Evolutionary conservation across 2,888 invertebrate genomes (phyloP).

Genomic region (Aleiodes alternator): DNA sequence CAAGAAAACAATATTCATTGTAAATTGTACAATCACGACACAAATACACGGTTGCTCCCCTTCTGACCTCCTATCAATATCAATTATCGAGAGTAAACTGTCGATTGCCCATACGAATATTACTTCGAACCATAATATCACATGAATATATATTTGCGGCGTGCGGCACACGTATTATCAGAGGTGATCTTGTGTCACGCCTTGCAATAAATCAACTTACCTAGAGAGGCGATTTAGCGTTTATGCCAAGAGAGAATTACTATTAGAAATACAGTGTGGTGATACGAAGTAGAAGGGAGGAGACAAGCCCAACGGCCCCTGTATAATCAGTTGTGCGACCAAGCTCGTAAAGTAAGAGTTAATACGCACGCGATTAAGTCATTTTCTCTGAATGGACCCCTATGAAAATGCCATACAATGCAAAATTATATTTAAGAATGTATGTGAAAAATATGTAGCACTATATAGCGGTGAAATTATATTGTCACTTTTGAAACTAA

Average conservation of each 20-base stretch:
- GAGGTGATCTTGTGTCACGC: constrained; percentile 62
- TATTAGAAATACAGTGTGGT: constrained; percentile 29
- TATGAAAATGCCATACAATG: no score
- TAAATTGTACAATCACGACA: constrained; percentile 25
- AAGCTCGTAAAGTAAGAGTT: constrained; percentile 12
- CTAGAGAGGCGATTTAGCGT: constrained; percentile 8
- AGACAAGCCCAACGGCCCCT: constrained; percentile 7
- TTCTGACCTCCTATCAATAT: constrained; percentile 54
- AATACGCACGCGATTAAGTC: constrained; percentile 29
- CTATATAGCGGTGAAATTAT: no score
- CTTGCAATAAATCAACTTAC: constrained; percentile 62
- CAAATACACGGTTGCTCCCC: constrained; percentile 46
- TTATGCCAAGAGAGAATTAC: constrained; percentile 18
- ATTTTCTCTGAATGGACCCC: constrained; percentile 13
- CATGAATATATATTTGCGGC: constrained; percentile 56
- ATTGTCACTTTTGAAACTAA: no score
- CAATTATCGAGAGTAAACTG: constrained; percentile 52
- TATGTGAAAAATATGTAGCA: no score
- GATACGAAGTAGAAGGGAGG: neutral
- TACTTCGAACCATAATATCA: constrained; percentile 54
- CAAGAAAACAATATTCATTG: neutral
- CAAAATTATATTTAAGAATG: neutral
- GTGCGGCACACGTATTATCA: constrained; percentile 64
- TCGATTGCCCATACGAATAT: constrained; percentile 42
- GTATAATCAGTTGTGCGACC: constrained; percentile 10